Evolutionary conservation across 2,888 invertebrate species (phyloP).

Genomic region (Sinotaia quadrata): DNA sequence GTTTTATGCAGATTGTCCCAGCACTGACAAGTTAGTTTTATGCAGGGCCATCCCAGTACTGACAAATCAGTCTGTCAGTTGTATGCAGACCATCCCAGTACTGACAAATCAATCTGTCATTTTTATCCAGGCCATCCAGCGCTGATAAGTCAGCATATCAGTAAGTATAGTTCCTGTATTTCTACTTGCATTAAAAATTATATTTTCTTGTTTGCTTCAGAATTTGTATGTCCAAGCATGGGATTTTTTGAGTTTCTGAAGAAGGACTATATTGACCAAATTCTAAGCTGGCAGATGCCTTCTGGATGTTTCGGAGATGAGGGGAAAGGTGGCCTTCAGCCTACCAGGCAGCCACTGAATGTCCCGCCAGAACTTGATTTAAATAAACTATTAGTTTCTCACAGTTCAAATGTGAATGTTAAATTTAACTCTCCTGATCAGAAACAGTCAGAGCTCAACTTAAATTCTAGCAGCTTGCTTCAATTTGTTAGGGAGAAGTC

Average conservation of each 20-base stretch:
- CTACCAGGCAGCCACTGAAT: not conserved
- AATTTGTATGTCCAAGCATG: slow-evolving; percentile 67
- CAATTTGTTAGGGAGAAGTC: no score
- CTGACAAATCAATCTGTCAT: no score
- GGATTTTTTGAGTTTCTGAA: slow-evolving; percentile 69
- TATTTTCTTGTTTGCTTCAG: slow-evolving; percentile 51
- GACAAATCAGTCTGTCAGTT: no score
- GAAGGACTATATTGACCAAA: slow-evolving; percentile 61
- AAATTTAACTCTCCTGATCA: not conserved
- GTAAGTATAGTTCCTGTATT: slow-evolving; percentile 4
- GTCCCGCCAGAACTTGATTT: not conserved
- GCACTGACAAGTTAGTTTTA: no score
- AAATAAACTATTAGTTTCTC: not conserved
- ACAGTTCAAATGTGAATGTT: not conserved
- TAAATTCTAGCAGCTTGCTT: no score
- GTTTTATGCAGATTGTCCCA: no score
- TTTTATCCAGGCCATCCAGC: no score
- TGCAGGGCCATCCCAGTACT: no score
- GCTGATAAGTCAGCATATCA: no score
- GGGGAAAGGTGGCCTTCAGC: slow-evolving; percentile 17
- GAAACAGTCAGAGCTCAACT: no score
- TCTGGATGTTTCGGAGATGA: slow-evolving; percentile 64
- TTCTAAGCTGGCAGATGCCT: slow-evolving; percentile 64
- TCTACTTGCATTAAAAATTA: slow-evolving; percentile 12
- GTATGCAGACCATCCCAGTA: no score